Evolutionary conservation across 2,113 vertebrate species (phyloP).

Genomic region (Tenebrosternarchus preto): DNA sequence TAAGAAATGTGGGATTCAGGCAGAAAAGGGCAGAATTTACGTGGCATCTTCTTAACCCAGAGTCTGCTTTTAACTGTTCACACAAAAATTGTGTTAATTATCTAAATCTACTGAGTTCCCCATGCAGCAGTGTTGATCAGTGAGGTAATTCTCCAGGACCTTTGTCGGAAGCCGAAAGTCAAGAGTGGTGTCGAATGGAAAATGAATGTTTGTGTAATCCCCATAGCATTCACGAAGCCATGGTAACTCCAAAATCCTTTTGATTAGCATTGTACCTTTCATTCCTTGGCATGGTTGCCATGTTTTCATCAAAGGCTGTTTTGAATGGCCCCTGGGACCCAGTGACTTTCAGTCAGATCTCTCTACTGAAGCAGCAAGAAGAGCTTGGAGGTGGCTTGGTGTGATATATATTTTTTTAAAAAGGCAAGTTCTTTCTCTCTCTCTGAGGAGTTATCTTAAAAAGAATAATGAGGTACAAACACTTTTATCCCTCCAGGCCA

Average conservation of each 20-base stretch:
- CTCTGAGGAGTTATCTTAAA: conserved; percentile 58
- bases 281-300: conserved; percentile 47
- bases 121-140: conserved; percentile 47
- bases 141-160: conserved; percentile 60
- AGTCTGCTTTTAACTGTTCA: conserved; percentile 40
- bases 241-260: conserved; percentile 61
- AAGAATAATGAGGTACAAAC: conserved; percentile 64
- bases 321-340: conserved; percentile 49
- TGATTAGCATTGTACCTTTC: conserved; percentile 66
- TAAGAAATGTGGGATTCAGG: not conserved
- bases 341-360: conserved; percentile 54
- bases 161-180: conserved; percentile 62
- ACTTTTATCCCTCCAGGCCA: conserved; percentile 63
- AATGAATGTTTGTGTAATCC: conserved; percentile 64
- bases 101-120: conserved; percentile 53
- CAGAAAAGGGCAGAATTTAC: conserved; percentile 22
- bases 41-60: not conserved
- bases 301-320: conserved; percentile 69
- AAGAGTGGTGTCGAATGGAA: conserved; percentile 62
- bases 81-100: conserved; percentile 53
- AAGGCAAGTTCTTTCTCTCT: conserved; percentile 41
- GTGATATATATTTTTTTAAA: conserved; percentile 22
- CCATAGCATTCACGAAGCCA: conserved; percentile 56
- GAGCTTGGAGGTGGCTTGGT: conserved; percentile 58
- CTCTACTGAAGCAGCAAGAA: conserved; percentile 46